Evolutionary conservation across 2,797 vertebrate genomes (phyloP), one percentile per base, ranked within the genome.

Genomic region (Tinamus major): DNA sequence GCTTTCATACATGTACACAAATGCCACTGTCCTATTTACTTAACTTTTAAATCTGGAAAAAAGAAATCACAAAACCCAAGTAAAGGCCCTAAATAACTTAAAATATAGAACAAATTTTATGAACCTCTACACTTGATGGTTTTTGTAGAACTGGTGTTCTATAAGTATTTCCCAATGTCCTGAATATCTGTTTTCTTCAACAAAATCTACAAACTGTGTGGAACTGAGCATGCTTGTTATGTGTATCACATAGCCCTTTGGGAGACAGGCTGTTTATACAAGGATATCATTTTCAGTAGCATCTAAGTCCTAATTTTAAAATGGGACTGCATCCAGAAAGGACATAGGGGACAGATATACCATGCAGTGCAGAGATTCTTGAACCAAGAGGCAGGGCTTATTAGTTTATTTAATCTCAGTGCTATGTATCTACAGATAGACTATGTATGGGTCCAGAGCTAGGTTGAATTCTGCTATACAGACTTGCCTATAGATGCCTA

Each of bases 251-350:
- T 13, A 82, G 58, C 8, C 1, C 18, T 26, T 33, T 39, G 12
- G 62, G 15, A 79, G 41, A 44, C 23, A 44, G 33, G 10, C 2
- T 61, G 7, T 61, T 83, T 58, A 71, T 48, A 53, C 8, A 29
- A 20, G 18, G 12, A 9, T 74, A 68, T 61, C 9, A 1, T 2
- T 68, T 29, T 35, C 10, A 5, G 29, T 51, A 76, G 7, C 21
- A 51, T 35, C 85, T 51, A 41, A 48, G 14, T 53, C 46, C 31
- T 67, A 77, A 44, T 56, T 85, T 87, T 63, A 71, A 94, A 93
- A 82, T n/a, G 4, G 1, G 6, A 56, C 5, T 39, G 31, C n/a
- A 84, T 76, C 72, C 11, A 67, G 58, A 90, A 75, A 4, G 2
- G 3, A 1, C 13, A 51, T 7, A 71, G 35, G 29, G 6, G 16